Percentiles rank a stretch among this genome's conserved stretches.
phyloP scores from a whole-genome alignment of 2,888 invertebrate genomes.

The Amiota minor region DNA sequence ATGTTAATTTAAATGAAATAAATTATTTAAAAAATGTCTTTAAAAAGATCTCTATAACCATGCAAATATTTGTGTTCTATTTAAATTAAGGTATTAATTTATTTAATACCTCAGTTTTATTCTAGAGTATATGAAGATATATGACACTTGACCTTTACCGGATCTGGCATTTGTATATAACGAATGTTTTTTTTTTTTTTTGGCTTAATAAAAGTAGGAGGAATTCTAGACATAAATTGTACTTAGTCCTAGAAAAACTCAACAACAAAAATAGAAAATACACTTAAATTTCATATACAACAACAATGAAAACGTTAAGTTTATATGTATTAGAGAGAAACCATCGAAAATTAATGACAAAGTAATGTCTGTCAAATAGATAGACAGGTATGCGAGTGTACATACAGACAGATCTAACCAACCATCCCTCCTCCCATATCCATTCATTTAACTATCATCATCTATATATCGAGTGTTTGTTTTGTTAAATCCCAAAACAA shows the following conservation, averaged over 20 bases:
- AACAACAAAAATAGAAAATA: background rate
- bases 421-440: no score
- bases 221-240: background rate
- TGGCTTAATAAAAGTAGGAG: constrained; percentile 9
- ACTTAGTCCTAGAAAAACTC: background rate
- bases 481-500: no score
- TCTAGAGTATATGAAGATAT: background rate
- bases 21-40: no score
- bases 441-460: no score
- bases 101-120: background rate
- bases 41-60: no score
- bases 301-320: constrained; percentile 63
- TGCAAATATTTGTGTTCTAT: background rate
- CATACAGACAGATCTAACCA: no score
- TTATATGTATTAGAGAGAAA: constrained; percentile 42
- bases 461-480: no score
- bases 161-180: constrained; percentile 5
- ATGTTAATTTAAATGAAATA: constrained; percentile 5
- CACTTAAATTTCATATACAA: background rate
- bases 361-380: constrained; percentile 70
- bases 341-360: constrained; percentile 70
- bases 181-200: background rate
- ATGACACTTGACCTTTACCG: constrained; percentile 59
- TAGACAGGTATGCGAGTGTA: constrained; percentile 50
- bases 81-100: background rate